These are phyloP conservation scores for Semnornis frantzii DNA, from an alignment of 2,113 vertebrate genomes.

Conservation along the genomic window DNA sequence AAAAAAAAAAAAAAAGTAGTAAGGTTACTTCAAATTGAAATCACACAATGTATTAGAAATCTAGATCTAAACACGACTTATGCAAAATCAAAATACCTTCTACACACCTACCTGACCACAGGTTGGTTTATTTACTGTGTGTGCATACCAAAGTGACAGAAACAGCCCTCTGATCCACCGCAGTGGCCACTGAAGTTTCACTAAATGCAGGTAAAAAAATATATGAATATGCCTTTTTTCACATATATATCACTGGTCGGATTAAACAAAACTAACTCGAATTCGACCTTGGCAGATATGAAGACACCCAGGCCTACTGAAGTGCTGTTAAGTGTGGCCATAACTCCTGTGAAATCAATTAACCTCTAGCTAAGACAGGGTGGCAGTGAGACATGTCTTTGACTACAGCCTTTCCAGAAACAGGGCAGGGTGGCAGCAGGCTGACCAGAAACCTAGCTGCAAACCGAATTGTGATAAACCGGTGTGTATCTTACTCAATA, in stretches of 20 bases:
- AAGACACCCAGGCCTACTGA: background rate
- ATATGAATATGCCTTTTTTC: too few relatives aligned
- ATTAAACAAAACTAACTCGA: background rate
- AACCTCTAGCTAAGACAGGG: fast-evolving
- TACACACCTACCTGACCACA: background rate
- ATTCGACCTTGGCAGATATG: background rate
- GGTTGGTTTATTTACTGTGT: background rate
- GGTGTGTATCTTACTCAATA: background rate
- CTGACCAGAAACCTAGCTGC: background rate
- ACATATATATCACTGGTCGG: background rate
- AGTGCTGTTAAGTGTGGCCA: background rate
- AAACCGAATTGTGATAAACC: background rate
- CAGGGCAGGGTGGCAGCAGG: background rate
- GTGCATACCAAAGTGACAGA: background rate
- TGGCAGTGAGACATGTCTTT: background rate
- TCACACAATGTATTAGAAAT: background rate
- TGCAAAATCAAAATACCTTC: background rate
- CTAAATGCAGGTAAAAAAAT: background rate
- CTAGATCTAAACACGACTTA: background rate
- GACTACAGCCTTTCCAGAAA: background rate
- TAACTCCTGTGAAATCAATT: background rate
- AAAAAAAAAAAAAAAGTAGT: background rate
- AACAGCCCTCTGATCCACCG: background rate
- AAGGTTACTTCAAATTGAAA: background rate
- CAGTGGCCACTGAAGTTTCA: background rate